Conservation (phyloP, 2,888 invertebrate species). For the Pediacus dermestoides region DNA sequence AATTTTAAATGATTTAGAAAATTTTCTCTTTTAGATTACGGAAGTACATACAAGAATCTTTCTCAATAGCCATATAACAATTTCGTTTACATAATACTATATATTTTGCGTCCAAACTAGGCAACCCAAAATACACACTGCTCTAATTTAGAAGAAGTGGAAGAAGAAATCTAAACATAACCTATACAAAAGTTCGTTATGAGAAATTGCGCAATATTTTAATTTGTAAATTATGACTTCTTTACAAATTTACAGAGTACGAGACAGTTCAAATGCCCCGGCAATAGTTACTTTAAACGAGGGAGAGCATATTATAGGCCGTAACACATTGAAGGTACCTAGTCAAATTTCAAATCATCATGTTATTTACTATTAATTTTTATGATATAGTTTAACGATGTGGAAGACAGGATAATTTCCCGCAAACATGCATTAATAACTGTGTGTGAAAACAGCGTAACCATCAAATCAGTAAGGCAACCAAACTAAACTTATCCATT, state of each 20-base stretch:
- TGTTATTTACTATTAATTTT: constrained; percentile 8
- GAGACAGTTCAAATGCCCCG: not conserved
- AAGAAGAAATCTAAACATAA: too few species aligned
- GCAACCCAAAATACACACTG: too few species aligned
- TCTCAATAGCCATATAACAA: too few species aligned
- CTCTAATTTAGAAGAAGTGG: too few species aligned
- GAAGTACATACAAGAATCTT: too few species aligned
- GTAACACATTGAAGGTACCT: not conserved
- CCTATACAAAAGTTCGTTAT: too few species aligned
- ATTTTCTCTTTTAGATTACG: too few species aligned
- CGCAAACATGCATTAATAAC: constrained; percentile 53
- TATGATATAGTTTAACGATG: constrained; percentile 51
- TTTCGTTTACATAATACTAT: too few species aligned
- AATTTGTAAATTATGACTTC: too few species aligned
- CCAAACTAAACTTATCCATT: not conserved
- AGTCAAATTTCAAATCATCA: not conserved
- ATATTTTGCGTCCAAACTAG: too few species aligned
- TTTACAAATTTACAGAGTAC: not conserved
- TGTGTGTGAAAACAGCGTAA: constrained; percentile 45
- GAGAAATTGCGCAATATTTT: too few species aligned
- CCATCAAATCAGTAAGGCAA: constrained; percentile 49
- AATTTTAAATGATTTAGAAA: too few species aligned
- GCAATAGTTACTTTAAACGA: not conserved
- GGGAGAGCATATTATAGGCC: constrained; percentile 5
- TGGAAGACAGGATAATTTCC: constrained; percentile 55